Conservation (phyloP, 2,797 vertebrate species). For the Hylomyscus alleni region DNA sequence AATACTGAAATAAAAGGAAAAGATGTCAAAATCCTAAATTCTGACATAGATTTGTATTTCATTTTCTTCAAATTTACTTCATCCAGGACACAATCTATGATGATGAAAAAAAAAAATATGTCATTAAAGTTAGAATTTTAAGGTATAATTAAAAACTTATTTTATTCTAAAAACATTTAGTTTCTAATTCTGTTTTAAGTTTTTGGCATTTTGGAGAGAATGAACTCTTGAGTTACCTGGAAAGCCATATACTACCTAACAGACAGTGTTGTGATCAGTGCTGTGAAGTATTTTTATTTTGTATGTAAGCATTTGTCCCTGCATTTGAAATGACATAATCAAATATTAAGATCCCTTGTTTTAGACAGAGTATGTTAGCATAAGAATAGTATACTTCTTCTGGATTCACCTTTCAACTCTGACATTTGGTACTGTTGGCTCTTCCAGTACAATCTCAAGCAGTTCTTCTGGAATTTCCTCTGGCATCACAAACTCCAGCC, state of each 20-base stretch:
- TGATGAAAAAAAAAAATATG: conserved; percentile 14
- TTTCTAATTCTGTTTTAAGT: conserved; percentile 31
- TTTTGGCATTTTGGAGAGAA: not conserved
- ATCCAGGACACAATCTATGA: conserved; percentile 35
- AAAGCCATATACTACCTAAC: not conserved
- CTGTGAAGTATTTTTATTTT: conserved; percentile 1
- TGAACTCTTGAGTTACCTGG: not conserved
- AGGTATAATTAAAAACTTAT: not conserved
- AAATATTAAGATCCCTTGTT: not conserved
- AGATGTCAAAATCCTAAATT: conserved; percentile 51
- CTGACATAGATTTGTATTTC: conserved; percentile 66
- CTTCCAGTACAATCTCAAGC: not conserved
- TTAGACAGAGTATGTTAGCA: not conserved
- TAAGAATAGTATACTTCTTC: conserved; percentile 23
- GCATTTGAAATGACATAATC: conserved; percentile 1
- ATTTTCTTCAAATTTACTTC: conserved; percentile 66
- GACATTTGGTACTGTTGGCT: not conserved
- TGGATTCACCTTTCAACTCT: conserved; percentile 32
- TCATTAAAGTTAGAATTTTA: conserved; percentile 18
- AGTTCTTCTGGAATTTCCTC: not conserved
- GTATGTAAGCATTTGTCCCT: not conserved
- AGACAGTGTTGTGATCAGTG: not conserved
- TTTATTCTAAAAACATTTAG: not conserved
- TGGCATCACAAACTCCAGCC: not conserved
- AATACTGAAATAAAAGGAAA: conserved; percentile 63